Percentiles rank a stretch among this genome's conserved stretches.
Conservation (phyloP, 2,113 vertebrate species). For the Phaethon lepturus region DNA sequence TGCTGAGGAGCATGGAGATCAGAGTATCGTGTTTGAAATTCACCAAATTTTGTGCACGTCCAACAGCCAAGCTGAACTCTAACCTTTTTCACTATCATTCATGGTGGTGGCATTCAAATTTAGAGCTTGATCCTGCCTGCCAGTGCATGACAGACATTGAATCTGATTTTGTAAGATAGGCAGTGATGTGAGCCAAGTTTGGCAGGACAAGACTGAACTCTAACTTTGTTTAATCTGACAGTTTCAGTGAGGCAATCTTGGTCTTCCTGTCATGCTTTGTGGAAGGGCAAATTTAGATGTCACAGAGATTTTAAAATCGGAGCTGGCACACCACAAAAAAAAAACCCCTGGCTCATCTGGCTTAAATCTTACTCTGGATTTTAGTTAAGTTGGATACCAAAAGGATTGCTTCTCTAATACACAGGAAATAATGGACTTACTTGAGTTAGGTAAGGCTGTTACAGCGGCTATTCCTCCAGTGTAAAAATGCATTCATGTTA, state of each 20-base stretch:
- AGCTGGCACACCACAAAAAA: conserved; percentile 42
- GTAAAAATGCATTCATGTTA: neutral
- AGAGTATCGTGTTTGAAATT: neutral
- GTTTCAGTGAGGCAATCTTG: conserved; percentile 40
- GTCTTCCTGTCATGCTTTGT: conserved; percentile 44
- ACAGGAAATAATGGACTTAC: conserved; percentile 33
- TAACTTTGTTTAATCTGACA: conserved; percentile 60
- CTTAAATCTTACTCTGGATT: conserved; percentile 45
- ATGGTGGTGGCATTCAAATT: conserved; percentile 22
- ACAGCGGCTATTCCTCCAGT: neutral
- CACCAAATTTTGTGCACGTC: neutral
- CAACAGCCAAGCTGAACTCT: neutral
- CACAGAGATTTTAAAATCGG: conserved; percentile 52
- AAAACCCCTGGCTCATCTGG: conserved; percentile 18
- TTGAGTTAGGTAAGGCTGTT: neutral
- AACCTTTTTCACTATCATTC: neutral
- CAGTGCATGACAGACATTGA: neutral
- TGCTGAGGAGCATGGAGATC: neutral
- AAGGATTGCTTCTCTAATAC: conserved; percentile 33
- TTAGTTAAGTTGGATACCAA: conserved; percentile 33
- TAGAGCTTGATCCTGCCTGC: conserved; percentile 32
- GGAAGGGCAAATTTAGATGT: conserved; percentile 64
- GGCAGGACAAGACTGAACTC: conserved; percentile 38
- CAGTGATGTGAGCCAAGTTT: conserved; percentile 53
- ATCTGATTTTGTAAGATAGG: conserved; percentile 58